Base-by-base conservation (phyloP, 2,113 vertebrate species). In the Morphnarchus princeps region DNA sequence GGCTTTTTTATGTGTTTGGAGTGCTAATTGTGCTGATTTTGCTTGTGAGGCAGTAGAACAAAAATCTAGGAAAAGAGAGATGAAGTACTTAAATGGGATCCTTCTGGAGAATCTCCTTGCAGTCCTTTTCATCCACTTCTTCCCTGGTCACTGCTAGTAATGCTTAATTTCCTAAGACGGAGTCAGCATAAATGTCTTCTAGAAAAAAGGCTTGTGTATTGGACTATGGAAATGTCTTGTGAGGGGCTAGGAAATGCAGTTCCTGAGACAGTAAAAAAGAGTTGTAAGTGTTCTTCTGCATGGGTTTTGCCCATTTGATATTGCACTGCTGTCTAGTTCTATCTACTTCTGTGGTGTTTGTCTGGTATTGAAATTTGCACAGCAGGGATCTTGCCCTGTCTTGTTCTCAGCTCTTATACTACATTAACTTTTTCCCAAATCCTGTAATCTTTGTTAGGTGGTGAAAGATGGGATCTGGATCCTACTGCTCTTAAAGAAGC, bases 371-470 rank as follows among this genome's bases (percentile, higher is more conserved):
- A 66, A 84, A 66, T 45, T 54, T 78, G n/a, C 72, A 16, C 59
- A 59, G 55, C 34, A 31, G 58, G 66, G n/a, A 55, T 84, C 80
- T 76, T 74, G 25, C 25, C 57, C 24, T 81, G 43, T 62, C 31
- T 83, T 57, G 43, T 95, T 88, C 55, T 70, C 79, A 61, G 16
- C 34, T 38, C 32, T 58, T 82, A 18, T 0, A 15, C 4, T 17
- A 42, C 54, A 58, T n/a, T 49, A 65, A 40, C 47, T 85, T 84
- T 82, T 85, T 19, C 26, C 36, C 21, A 66, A 57, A 43, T 93
- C 42, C 42, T 77, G 26, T 94, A 70, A 55, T 45, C 88, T 94
- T 94, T 71, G 42, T 89, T 47, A 78, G 59, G 45, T 73, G 72
- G 5, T 80, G 25, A 89, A 71, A 67, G 61, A 71, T 40, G 49